Evolutionary conservation across 1,140 invertebrate genomes (phyloP).

Genomic region (Theocolax elegans): DNA sequence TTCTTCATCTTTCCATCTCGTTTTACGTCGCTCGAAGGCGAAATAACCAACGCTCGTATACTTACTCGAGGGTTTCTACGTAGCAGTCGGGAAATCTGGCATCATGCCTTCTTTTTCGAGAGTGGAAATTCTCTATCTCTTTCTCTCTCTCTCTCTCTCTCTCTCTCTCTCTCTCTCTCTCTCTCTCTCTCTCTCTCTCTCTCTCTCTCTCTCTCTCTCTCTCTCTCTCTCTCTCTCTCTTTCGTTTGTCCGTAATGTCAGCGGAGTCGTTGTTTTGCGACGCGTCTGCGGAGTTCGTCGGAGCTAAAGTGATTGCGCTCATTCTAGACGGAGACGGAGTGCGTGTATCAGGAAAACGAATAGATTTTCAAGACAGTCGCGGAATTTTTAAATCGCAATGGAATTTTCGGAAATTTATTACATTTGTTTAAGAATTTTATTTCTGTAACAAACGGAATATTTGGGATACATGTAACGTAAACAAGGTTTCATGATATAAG

Average conservation of each 20-base stretch:
- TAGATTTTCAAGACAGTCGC: not conserved
- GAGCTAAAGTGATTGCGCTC: conserved; percentile 21
- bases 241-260: not conserved
- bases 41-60: conserved; percentile 13
- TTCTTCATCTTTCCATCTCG: not conserved
- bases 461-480: too few species aligned
- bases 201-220: not conserved
- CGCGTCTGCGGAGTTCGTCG: not conserved
- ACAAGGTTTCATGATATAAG: too few species aligned
- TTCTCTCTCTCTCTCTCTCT: conserved; percentile 8
- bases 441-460: too few species aligned
- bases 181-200: not conserved
- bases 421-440: not conserved
- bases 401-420: too few species aligned
- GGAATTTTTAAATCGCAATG: conserved; percentile 9
- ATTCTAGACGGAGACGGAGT: not conserved
- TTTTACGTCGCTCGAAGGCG: not conserved
- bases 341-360: not conserved
- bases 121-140: not conserved
- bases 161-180: not conserved
- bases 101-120: not conserved
- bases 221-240: not conserved
- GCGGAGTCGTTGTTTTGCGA: not conserved
- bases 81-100: conserved; percentile 29
- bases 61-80: not conserved